Base-by-base conservation (phyloP, 2,888 invertebrate species). In the Deilephila porcellus region DNA sequence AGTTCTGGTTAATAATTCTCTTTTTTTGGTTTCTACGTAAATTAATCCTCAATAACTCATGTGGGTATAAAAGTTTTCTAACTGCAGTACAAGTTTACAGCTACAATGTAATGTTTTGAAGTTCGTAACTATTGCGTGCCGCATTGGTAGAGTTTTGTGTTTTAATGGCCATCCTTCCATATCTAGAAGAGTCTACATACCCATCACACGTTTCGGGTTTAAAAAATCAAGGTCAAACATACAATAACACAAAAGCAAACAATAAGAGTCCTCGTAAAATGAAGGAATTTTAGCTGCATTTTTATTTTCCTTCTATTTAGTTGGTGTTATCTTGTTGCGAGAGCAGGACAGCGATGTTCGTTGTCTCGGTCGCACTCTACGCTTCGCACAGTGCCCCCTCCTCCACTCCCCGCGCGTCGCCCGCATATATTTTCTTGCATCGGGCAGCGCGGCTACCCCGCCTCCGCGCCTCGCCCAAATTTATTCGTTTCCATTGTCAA, bases 231-330 rank as follows among this genome's bases (percentile, higher is more conserved):
- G 88, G 88, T 88, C 85, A 88, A 82, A 79, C 78, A 80, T 85
- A 87, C 85, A 85, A 86, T 82, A 86, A 84, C 81, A 84, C 79
- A 79, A 84, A 83, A 84, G 79, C 78, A 80, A 81, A 82, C 82
- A 81, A 82, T 81, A 83, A 79, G 80, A 83, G 82, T 83, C 80
- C 81, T 85, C 84, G 85, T 86, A 88, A 86, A 87, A 85, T 80
- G 80, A 79, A 87, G 83, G 86, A 90, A 88, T 89, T 90, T 90
- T 88, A 87, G 86, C 84, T 90, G 90, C 90, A 91, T 90, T 92
- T 79, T 89, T 90, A 88, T 92, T 91, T 93, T 91, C 86, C 89
- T 89, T 85, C 87, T 88, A 85, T 83, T 86, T 83, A 75, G 85
- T 84, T 85, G 81, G 82, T 87, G 81, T 89, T 91, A 90, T 90